phyloP scores from a whole-genome alignment of 2,113 vertebrate genomes.

The Microtus ochrogaster region DNA sequence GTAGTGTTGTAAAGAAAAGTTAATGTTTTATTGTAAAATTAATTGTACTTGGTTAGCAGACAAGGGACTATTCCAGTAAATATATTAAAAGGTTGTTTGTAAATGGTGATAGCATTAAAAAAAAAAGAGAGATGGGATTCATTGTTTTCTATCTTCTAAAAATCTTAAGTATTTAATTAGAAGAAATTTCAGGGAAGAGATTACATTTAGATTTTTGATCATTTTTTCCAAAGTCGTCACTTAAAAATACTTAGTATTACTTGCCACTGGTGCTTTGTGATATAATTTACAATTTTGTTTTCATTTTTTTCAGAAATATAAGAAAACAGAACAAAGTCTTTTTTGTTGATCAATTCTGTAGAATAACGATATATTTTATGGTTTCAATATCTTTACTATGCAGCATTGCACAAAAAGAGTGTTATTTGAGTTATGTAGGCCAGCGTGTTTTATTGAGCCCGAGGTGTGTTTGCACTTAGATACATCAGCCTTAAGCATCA shows the following conservation, averaged over 20 bases:
- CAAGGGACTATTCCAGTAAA: constrained; percentile 62
- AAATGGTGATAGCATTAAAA: constrained; percentile 19
- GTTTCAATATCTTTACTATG: constrained; percentile 65
- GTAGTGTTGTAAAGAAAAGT: constrained; percentile 7
- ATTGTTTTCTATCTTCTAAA: constrained; percentile 74
- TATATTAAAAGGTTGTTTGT: not conserved
- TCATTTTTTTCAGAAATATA: constrained; percentile 65
- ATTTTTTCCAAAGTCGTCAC: constrained; percentile 62
- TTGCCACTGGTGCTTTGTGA: constrained; percentile 45
- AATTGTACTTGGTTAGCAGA: constrained; percentile 67
- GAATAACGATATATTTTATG: constrained; percentile 45
- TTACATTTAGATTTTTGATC: constrained; percentile 72
- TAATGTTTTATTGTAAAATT: constrained; percentile 63
- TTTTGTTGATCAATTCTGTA: constrained; percentile 70
- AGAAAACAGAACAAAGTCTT: constrained; percentile 44
- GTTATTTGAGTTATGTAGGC: constrained; percentile 24
- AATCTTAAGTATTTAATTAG: constrained; percentile 56
- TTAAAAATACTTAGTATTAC: constrained; percentile 63
- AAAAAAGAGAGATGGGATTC: constrained; percentile 58
- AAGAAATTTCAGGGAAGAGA: constrained; percentile 26
- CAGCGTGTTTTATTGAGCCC: not conserved
- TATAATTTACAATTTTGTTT: constrained; percentile 66
- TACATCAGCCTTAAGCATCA: not conserved
- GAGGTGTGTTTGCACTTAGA: not conserved
- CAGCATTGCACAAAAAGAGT: constrained; percentile 41